These are phyloP conservation scores for Heliothis subflexa DNA, from an alignment of 1,140 invertebrate genomes.

Conservation along the genomic window DNA sequence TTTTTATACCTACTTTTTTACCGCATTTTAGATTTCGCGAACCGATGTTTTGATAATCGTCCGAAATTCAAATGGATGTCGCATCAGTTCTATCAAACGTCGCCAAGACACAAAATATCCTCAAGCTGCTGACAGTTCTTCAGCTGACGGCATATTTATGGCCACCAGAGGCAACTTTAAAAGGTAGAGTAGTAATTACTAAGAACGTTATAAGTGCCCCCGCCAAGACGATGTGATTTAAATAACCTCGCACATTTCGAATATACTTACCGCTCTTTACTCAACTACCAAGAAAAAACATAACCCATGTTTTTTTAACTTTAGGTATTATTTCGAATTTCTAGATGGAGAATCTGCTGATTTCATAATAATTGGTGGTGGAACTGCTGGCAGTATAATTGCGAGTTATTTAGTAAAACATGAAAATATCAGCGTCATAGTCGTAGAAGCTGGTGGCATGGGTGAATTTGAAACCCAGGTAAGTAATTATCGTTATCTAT, in stretches of 20 bases:
- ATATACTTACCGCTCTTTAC: background rate
- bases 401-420: slow-evolving; percentile 22
- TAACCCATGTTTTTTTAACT: background rate
- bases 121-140: slow-evolving; percentile 9
- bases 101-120: background rate
- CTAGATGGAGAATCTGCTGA: slow-evolving; percentile 18
- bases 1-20: too few relatives aligned
- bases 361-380: slow-evolving; percentile 31
- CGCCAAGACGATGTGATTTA: too few relatives aligned
- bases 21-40: background rate
- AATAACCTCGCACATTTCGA: too few relatives aligned
- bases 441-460: slow-evolving; percentile 29
- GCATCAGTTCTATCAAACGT: background rate
- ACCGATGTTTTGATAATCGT: background rate
- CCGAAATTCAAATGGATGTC: background rate
- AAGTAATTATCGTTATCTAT: background rate
- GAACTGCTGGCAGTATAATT: slow-evolving; percentile 36
- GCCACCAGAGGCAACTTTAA: slow-evolving; percentile 6
- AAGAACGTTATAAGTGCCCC: too few relatives aligned
- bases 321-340: background rate
- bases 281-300: too few relatives aligned
- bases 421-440: background rate
- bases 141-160: background rate
- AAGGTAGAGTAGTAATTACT: background rate
- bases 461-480: slow-evolving; percentile 6